Percentiles rank a stretch among this genome's conserved stretches.
Evolutionary conservation across 64 coral and sea anemone genomes (phyloP).

Genomic region (Pocillopora verrucosa): DNA sequence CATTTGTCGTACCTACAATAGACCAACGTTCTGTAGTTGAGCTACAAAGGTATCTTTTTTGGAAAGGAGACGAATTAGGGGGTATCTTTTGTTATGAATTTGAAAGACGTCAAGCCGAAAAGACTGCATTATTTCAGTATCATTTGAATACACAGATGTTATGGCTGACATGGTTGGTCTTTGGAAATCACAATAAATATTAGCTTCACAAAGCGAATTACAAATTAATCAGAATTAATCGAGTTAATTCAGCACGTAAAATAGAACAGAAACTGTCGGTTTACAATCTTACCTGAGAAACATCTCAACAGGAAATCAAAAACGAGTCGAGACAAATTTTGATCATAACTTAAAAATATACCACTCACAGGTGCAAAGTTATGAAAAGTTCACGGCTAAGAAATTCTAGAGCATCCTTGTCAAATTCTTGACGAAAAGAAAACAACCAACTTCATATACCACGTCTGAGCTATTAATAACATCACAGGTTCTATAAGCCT

Average conservation of each 20-base stretch:
- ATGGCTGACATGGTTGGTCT: background rate
- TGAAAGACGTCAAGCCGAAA: background rate
- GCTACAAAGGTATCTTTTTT: too few relatives aligned
- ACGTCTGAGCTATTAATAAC: too few relatives aligned
- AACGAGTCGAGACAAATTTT: background rate
- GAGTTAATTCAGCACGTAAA: too few relatives aligned
- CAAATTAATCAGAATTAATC: background rate
- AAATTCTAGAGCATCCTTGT: background rate
- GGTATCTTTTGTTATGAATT: background rate
- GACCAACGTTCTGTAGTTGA: too few relatives aligned
- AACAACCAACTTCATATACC: too few relatives aligned
- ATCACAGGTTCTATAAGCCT: too few relatives aligned
- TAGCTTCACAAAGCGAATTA: background rate
- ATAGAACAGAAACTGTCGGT: too few relatives aligned
- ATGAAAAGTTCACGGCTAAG: background rate
- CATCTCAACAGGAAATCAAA: too few relatives aligned
- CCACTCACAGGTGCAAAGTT: background rate
- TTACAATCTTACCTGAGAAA: too few relatives aligned
- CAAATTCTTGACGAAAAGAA: too few relatives aligned
- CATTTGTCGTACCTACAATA: too few relatives aligned
- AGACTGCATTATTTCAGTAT: background rate
- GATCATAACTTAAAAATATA: background rate
- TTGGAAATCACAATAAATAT: background rate
- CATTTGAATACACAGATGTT: background rate
- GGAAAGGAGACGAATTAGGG: too few relatives aligned